Conservation (phyloP, 2,113 vertebrate genomes). For the Tauraco erythrolophus region DNA sequence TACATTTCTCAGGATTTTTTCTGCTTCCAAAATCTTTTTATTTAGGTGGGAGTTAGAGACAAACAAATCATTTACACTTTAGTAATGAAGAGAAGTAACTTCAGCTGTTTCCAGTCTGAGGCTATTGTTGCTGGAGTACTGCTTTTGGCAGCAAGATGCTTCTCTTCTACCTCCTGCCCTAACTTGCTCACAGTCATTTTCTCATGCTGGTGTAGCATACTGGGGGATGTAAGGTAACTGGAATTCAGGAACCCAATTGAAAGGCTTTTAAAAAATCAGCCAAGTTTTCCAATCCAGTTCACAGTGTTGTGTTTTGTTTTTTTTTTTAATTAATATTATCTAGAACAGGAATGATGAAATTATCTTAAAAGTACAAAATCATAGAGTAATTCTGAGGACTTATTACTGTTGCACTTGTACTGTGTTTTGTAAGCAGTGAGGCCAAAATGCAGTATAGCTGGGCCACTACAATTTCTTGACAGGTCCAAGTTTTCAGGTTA, state of each 20-base stretch:
- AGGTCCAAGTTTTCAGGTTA: constrained; percentile 31
- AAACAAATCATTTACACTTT: not conserved
- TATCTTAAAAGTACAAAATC: not conserved
- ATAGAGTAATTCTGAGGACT: not conserved
- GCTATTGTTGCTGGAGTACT: not conserved
- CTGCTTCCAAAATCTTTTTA: not conserved
- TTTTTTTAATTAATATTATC: not conserved
- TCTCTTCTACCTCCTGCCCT: not conserved
- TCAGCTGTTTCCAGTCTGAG: not conserved
- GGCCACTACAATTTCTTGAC: constrained; percentile 5
- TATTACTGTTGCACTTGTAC: not conserved
- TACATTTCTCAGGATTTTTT: not conserved
- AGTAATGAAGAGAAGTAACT: not conserved
- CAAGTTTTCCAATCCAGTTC: not conserved
- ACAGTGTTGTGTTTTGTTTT: not conserved
- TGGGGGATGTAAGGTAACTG: not conserved
- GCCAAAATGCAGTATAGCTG: not conserved
- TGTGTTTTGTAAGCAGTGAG: not conserved
- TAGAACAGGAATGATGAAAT: not conserved
- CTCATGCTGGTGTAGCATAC: not conserved
- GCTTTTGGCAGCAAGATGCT: not conserved
- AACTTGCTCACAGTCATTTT: not conserved
- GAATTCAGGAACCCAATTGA: not conserved
- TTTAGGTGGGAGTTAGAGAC: not conserved
- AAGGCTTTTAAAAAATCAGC: not conserved